Percentiles rank a stretch among this genome's conserved stretches.
These are phyloP conservation scores for Aphis gossypii DNA, from an alignment of 1,140 invertebrate genomes.

Conservation along the genomic window DNA sequence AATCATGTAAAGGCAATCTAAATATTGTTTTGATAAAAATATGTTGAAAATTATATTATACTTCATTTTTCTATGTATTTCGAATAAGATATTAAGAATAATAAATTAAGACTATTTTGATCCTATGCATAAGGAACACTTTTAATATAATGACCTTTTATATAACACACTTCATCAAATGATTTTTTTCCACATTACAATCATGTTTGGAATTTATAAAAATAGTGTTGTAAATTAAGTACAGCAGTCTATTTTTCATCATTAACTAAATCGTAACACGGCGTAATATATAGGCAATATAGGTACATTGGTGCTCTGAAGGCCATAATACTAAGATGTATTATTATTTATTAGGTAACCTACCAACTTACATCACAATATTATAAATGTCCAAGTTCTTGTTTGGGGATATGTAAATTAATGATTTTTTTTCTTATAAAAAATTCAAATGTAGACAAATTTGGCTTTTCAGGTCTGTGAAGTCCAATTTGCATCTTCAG, in stretches of 20 bases:
- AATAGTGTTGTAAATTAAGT: not conserved
- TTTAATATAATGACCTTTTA: not conserved
- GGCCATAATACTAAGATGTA: not conserved
- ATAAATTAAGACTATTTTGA: too few species aligned
- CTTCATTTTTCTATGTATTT: too few species aligned
- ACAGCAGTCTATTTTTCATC: not conserved
- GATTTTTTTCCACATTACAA: too few species aligned
- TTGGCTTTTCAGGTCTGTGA: not conserved
- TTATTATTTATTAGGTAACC: not conserved
- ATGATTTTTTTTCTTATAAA: not conserved
- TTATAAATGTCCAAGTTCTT: not conserved
- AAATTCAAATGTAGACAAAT: not conserved
- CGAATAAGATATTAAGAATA: too few species aligned
- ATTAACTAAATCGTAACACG: not conserved
- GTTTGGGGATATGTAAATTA: too few species aligned
- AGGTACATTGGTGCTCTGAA: not conserved
- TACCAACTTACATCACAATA: not conserved
- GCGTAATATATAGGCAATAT: not conserved
- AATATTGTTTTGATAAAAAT: too few species aligned
- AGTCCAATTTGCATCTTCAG: not conserved
- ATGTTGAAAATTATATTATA: too few species aligned
- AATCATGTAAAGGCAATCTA: too few species aligned
- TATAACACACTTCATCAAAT: too few species aligned
- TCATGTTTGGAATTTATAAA: not conserved
- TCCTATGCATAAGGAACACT: too few species aligned